Evolutionary conservation across 2,888 invertebrate genomes (phyloP).

Genomic region (Mimumesa dahlbomi): DNA sequence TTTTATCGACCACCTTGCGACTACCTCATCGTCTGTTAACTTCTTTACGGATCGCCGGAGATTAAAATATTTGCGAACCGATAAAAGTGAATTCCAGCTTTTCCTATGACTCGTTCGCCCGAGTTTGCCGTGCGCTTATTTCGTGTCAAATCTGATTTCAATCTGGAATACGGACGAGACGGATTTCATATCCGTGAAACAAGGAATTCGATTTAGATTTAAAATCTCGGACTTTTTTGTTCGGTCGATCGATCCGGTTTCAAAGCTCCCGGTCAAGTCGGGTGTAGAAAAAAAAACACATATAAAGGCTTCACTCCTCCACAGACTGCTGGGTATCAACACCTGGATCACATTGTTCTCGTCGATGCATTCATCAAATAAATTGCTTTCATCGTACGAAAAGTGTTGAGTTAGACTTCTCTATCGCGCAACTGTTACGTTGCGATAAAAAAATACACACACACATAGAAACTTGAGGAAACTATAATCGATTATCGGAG

Average conservation of each 20-base stretch:
- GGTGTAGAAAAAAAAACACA: conserved; percentile 19
- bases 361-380: conserved; percentile 50
- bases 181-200: not conserved
- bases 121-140: not conserved
- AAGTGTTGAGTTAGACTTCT: conserved; percentile 48
- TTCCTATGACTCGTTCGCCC: not conserved
- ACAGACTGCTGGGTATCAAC: conserved; percentile 44
- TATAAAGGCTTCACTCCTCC: conserved; percentile 29
- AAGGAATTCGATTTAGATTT: conserved; percentile 17
- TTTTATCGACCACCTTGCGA: conserved; percentile 40
- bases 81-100: conserved; percentile 14
- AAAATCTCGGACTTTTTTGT: conserved; percentile 33
- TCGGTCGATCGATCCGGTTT: conserved; percentile 22
- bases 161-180: conserved; percentile 1
- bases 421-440: conserved; percentile 37
- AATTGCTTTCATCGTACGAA: conserved; percentile 55
- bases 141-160: conserved; percentile 36
- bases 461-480: too few relatives aligned
- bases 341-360: conserved; percentile 60
- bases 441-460: not conserved
- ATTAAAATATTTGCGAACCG: conserved; percentile 31
- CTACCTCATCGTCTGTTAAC: conserved; percentile 3
- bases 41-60: conserved; percentile 35
- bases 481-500: too few relatives aligned
- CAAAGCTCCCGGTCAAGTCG: conserved; percentile 36